Base-by-base conservation (phyloP, 2,888 invertebrate genomes). In the Agapostemon virescens region DNA sequence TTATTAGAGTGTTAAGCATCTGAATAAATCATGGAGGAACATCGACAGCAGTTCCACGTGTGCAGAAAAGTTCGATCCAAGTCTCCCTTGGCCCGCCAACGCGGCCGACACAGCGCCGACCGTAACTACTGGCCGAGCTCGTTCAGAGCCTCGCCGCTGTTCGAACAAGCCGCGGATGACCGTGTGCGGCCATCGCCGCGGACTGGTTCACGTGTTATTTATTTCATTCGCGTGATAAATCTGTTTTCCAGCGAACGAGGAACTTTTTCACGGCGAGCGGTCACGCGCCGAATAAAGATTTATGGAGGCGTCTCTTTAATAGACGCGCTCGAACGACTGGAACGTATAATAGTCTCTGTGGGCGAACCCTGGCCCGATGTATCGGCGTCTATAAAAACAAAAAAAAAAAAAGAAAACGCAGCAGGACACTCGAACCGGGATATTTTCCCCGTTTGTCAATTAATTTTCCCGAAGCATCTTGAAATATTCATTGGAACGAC, bases 221-320 rank as follows among this genome's bases (percentile, higher is more conserved):
- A 73, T 75, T 58, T 49, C 71, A 40, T 26, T 15, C 71, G 6
- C 40, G n/a, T 71, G 68, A 63, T 79, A 79, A 84, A 84, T 79
- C 69, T 66, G 23, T 70, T 64, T 58, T 66, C 40, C 55, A n/a
- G 38, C 1, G 36, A 3, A 30, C 49, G 42, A 30, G 33, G 40
- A 71, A 52, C 69, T 36, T 63, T 74, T 61, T 30, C 58, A 20
- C 26, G 58, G 61, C 23, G 36, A 70, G 55, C 33, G 9, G n/a
- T 40, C 23, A 3, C 26, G 63, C 55, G 17, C 30, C 55, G 7
- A 38, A 67, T 67, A 55, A n/a, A 68, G 52, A 69, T 72, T 74
- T 58, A 77, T 81, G 63, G 55, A 36, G 30, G 15, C 3, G n/a
- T 67, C 33, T 52, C 15, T 58, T 61, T 49, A 55, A 67, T 36